Conservation (phyloP, 2,888 invertebrate species). For the Dorcus parallelipipedus region DNA sequence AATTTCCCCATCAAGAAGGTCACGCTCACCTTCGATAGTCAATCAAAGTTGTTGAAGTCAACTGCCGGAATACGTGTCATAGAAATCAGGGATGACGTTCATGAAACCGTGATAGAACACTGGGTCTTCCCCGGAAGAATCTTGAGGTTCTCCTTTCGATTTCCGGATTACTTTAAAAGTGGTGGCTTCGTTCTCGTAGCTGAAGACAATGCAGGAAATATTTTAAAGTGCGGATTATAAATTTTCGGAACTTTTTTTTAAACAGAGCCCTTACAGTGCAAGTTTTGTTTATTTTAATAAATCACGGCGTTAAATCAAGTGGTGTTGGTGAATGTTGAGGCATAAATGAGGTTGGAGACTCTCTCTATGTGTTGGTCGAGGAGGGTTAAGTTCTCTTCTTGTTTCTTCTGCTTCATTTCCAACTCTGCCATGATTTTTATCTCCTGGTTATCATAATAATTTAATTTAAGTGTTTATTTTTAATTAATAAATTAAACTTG, state of each 20-base stretch:
- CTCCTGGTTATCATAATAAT: neutral
- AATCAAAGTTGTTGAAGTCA: slow-evolving; percentile 54
- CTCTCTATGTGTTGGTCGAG: neutral
- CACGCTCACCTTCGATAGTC: slow-evolving; percentile 31
- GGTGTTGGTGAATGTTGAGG: neutral
- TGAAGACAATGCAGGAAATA: slow-evolving; percentile 66
- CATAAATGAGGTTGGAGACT: neutral
- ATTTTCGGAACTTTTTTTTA: no score
- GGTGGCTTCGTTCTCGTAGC: slow-evolving; percentile 57
- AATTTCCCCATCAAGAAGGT: neutral
- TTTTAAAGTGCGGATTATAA: slow-evolving; percentile 51
- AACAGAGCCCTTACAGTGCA: no score
- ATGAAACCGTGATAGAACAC: slow-evolving; percentile 60
- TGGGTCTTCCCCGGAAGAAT: slow-evolving; percentile 61
- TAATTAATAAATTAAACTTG: no score
- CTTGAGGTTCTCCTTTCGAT: slow-evolving; percentile 57
- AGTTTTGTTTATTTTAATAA: no score
- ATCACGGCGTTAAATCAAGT: no score
- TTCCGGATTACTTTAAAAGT: slow-evolving; percentile 50
- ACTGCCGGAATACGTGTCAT: slow-evolving; percentile 63
- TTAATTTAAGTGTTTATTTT: no score
- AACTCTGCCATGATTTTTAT: neutral
- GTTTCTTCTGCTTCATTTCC: neutral
- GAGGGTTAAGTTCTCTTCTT: neutral
- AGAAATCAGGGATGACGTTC: slow-evolving; percentile 60